Conservation (phyloP, 2,113 vertebrate species). For the Zosterops japonicus region DNA sequence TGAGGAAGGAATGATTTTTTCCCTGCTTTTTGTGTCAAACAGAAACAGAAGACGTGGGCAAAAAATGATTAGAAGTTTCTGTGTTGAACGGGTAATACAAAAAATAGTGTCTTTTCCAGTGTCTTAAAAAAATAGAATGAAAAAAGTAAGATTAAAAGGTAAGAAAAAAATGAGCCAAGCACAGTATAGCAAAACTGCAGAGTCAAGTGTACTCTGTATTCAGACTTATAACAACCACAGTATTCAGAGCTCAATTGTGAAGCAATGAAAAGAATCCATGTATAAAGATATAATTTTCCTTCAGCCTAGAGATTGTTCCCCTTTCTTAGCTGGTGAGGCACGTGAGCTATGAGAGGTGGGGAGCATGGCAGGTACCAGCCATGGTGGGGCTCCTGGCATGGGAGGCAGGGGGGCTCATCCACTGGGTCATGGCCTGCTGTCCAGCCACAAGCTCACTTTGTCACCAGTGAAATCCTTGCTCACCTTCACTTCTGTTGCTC, state of each 20-base stretch:
- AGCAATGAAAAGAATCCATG: neutral
- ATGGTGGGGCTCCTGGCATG: fast-evolving
- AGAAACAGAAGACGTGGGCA: neutral
- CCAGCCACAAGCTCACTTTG: neutral
- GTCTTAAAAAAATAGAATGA: neutral
- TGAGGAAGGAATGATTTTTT: neutral
- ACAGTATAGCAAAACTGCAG: neutral
- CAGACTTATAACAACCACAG: neutral
- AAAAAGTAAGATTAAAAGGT: neutral
- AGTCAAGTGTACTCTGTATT: neutral
- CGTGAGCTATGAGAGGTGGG: fast-evolving
- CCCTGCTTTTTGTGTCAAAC: neutral
- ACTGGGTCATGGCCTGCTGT: fast-evolving
- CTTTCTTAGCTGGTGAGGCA: neutral
- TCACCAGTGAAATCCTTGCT: neutral
- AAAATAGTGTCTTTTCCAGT: neutral
- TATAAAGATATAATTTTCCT: neutral
- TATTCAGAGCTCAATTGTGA: neutral
- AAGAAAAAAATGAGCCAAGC: neutral
- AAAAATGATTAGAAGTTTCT: neutral
- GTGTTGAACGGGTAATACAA: neutral
- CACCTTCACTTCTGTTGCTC: conserved; percentile 68
- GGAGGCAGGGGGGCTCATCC: neutral
- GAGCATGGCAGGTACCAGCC: fast-evolving
- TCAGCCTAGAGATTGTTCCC: neutral